Conservation (phyloP, 2,113 vertebrate genomes). For the Drymodes brunneopygia region DNA sequence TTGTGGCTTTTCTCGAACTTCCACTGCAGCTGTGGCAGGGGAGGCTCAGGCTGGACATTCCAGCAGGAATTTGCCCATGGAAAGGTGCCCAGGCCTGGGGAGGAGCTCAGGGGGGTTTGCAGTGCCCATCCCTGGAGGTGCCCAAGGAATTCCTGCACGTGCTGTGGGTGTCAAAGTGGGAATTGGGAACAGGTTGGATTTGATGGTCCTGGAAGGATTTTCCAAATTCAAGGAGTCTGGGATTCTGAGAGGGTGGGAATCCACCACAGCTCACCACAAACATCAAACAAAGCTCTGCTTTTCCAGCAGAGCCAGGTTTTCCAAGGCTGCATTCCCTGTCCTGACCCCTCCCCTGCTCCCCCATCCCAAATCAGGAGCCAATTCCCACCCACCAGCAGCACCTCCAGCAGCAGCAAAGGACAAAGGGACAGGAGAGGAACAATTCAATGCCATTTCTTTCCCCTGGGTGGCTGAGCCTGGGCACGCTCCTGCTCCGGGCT, state of each 20-base stretch:
- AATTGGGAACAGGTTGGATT: rapidly evolving
- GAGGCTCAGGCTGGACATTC: rapidly evolving
- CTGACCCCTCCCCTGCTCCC: not conserved
- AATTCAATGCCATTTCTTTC: not conserved
- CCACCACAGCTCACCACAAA: not conserved
- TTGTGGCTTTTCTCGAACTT: not conserved
- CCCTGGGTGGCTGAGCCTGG: rapidly evolving
- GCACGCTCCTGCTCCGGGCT: not conserved
- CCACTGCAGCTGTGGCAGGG: not conserved
- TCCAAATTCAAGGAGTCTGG: rapidly evolving
- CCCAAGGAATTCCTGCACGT: not conserved
- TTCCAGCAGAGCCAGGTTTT: not conserved
- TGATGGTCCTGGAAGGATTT: rapidly evolving
- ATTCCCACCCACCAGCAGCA: not conserved
- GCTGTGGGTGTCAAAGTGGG: not conserved
- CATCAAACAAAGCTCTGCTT: not conserved
- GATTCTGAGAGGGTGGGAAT: not conserved
- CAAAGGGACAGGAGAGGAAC: not conserved
- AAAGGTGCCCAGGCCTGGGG: not conserved
- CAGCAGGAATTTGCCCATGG: not conserved
- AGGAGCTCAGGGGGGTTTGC: not conserved
- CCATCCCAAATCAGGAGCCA: not conserved
- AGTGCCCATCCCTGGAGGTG: not conserved
- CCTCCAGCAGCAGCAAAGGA: not conserved
- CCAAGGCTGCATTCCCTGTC: not conserved